Base-by-base conservation (phyloP, 2,113 vertebrate species). In the Gambusia holbrooki region DNA sequence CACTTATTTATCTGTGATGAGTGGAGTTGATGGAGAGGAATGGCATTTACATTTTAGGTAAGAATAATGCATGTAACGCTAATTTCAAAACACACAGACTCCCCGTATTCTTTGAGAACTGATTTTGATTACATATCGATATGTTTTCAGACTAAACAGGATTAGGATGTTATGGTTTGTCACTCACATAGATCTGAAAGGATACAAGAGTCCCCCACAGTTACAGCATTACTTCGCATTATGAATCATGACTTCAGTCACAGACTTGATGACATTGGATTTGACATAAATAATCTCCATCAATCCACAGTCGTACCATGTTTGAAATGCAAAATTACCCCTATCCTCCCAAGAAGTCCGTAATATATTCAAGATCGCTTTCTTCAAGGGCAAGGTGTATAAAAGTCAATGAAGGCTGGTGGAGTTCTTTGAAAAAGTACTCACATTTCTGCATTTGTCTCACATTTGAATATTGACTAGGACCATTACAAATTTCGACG, bases 11-110 rank as follows among this genome's bases (percentile, higher is more conserved):
- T 84, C 69, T 83, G 51, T 27, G 22, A 28, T 75, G 73, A 80
- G 75, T 11, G 14, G 77, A 66, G 42, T 37, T 87, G 86, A 92
- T 80, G 84, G 89, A 93, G 87, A 83, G 84, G 83, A 81, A 80
- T 87, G 77, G 80, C 78, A 89, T 92, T 90, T 87, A 79, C 73
- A 71, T 82, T 73, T 54, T 81, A 76, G 70, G 81, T 76, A 51
- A 83, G 69, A 81, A 42, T 48, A 77, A 82, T 35, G 12, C 25
- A 77, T 35, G 40, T 7, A n/a, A 58, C 8, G 8, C 9, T 58
- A 8, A 58, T 58, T 58, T 58, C 10, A n/a, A 17, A n/a, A 58
- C 51, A n/a, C 51, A 0, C 10, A 58, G 51, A n/a, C 51, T 58
- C 17, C 17, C 14, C 14, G 3, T 14, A 19, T 48, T 48, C 45